A percentile compares a stretch with the other conserved stretches of the same genome.
Evolutionary conservation across 2,113 vertebrate genomes (phyloP).

Genomic region (Etia nguti): DNA sequence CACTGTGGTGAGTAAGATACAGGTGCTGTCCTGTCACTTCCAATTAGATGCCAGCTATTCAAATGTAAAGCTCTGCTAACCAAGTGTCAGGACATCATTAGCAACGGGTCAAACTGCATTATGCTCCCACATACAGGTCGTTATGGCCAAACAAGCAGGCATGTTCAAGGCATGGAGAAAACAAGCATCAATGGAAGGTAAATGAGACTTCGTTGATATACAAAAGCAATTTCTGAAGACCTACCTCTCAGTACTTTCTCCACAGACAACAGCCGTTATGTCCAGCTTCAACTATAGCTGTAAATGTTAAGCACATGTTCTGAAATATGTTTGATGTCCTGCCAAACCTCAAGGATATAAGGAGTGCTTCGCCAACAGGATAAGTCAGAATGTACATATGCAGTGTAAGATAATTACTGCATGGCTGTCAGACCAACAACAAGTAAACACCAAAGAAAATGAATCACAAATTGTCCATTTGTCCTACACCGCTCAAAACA

Average conservation of each 20-base stretch:
- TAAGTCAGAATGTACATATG: neutral
- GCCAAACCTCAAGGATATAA: neutral
- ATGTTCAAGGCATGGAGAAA: neutral
- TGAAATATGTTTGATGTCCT: neutral
- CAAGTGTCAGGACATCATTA: slow-evolving; percentile 66
- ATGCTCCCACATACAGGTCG: slow-evolving; percentile 43
- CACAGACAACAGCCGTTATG: neutral
- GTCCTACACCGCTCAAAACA: neutral
- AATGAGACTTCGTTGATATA: slow-evolving; percentile 37
- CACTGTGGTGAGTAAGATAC: slow-evolving; percentile 17
- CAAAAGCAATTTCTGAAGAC: neutral
- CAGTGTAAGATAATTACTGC: neutral
- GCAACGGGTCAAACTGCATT: slow-evolving; percentile 67
- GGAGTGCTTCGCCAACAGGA: neutral
- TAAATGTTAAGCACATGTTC: neutral
- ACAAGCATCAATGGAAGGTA: slow-evolving; percentile 14
- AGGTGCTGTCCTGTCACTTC: slow-evolving; percentile 52
- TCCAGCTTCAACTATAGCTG: neutral
- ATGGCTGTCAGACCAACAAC: neutral
- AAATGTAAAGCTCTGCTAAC: slow-evolving; percentile 40
- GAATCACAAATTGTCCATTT: neutral
- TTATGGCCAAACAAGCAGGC: slow-evolving; percentile 20
- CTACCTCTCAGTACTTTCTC: neutral
- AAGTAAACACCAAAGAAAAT: neutral
- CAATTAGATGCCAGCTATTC: slow-evolving; percentile 47